Evolutionary conservation across 2,113 vertebrate genomes (phyloP), one percentile per base, ranked within the genome.

Genomic region (Mystacornis crossleyi): DNA sequence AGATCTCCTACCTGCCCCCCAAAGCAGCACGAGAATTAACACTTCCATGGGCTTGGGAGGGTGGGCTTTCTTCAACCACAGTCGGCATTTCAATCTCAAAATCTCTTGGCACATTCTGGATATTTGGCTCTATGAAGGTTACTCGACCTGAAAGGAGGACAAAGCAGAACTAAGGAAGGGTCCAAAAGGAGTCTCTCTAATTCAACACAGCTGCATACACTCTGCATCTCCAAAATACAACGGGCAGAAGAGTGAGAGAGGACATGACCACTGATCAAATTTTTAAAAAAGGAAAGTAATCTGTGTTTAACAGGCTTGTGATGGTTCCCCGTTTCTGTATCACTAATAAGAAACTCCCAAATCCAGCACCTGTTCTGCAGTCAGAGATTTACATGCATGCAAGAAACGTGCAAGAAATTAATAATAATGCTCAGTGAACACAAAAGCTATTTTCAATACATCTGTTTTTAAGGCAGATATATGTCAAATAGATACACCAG

Each of bases 71-170:
- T 81, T 93, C 98, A 60, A 99, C 97, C 67, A 98, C 67, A 8
- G 97, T 98, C 13, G 99, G 98, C 99, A 99, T 99, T 95, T 97
- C 91, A 64, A 99, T 99, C 96, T 99, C 99, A 98, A 99, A 99
- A 97, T 99, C 99, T 98, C 99, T 99, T 55, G 99, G 99, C 38
- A 99, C 99, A 8, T 99, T 99, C 97, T 99, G 99, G 96, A 99
- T 98, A 97, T 99, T 99, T 88, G 99, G 99, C 86, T 99, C 99
- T 57, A 80, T 98, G 94, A 99, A 99, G 91, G 98, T 99, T 91
- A 99, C 98, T 86, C 99, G 97, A 65, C 99, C 99, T 99, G 96
- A 96, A 96, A 80, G 51, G 66, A 95, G 51, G 57, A 95, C 6
- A 88, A 86, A 21, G 13, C 60, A 96, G 29, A 84, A 51, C 26